These are phyloP conservation scores for Agrochola litura DNA, from an alignment of 2,888 invertebrate species.

Conservation along the genomic window DNA sequence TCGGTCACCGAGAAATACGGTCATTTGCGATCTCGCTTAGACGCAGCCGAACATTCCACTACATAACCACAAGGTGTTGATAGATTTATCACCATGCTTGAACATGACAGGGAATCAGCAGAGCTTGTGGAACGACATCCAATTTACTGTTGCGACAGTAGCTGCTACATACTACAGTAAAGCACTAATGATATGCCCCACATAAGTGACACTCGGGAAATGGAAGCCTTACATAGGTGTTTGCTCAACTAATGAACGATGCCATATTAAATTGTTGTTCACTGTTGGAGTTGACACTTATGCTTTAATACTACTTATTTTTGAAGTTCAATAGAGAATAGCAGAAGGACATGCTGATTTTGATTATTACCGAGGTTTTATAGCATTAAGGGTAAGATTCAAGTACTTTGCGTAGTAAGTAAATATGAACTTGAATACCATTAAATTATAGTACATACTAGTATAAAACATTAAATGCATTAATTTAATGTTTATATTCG, in stretches of 20 bases:
- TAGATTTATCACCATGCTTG: conserved; percentile 5
- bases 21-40: not conserved
- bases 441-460: not conserved
- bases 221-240: not conserved
- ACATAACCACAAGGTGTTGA: not conserved
- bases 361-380: not conserved
- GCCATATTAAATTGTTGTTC: not conserved
- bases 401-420: not conserved
- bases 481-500: too few species aligned
- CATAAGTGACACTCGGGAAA: conserved; percentile 5
- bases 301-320: not conserved
- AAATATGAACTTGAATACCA: not conserved
- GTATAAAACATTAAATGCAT: not conserved
- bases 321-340: not conserved
- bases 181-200: conserved; percentile 17
- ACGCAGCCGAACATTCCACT: not conserved
- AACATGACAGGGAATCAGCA: not conserved
- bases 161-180: not conserved
- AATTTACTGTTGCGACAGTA: conserved; percentile 23
- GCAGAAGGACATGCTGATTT: not conserved
- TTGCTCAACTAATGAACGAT: not conserved
- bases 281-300: not conserved
- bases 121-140: not conserved
- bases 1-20: not conserved
- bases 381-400: not conserved